Percentiles rank a stretch among this genome's conserved stretches.
phyloP scores from a whole-genome alignment of 2,888 invertebrate species.

The Drosophila yooni region DNA sequence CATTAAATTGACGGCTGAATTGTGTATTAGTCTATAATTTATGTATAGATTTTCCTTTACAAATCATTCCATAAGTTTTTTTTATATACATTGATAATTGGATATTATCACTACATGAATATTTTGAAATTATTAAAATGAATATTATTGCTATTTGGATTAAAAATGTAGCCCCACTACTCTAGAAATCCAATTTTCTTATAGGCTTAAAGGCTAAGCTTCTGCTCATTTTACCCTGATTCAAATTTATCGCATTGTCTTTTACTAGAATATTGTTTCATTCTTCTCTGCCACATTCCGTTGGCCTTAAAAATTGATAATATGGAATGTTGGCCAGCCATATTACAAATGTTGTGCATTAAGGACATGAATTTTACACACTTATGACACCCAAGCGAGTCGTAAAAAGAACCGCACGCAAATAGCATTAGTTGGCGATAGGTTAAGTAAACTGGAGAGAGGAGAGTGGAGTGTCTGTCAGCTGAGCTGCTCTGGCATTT shows the following conservation, averaged over 20 bases:
- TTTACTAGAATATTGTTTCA: slow-evolving; percentile 3
- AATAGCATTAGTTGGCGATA: slow-evolving; percentile 66
- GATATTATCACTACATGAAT: not conserved
- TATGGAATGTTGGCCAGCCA: slow-evolving; percentile 38
- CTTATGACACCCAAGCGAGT: slow-evolving; percentile 74
- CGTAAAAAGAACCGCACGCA: slow-evolving; percentile 72
- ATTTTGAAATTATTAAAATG: not conserved
- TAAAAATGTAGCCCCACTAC: not conserved
- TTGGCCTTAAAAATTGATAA: slow-evolving; percentile 39
- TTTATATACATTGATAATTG: not conserved
- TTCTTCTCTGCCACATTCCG: not conserved
- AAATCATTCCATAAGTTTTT: too few species aligned
- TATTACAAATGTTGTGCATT: slow-evolving; percentile 75
- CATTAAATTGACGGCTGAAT: not conserved
- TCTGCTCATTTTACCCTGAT: slow-evolving; percentile 5
- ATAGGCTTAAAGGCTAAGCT: not conserved
- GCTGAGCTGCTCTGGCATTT: slow-evolving; percentile 72
- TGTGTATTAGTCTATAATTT: not conserved
- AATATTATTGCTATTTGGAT: not conserved
- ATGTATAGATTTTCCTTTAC: not conserved
- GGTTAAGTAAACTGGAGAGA: slow-evolving; percentile 17
- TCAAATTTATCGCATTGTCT: slow-evolving; percentile 10
- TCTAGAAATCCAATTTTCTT: not conserved
- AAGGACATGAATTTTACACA: slow-evolving; percentile 73
- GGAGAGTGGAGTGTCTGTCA: slow-evolving; percentile 47